A percentile compares a stretch with the other conserved stretches of the same genome.
These are phyloP conservation scores for Takifugu flavidus DNA, from an alignment of 2,113 vertebrate genomes.

Conservation along the genomic window DNA sequence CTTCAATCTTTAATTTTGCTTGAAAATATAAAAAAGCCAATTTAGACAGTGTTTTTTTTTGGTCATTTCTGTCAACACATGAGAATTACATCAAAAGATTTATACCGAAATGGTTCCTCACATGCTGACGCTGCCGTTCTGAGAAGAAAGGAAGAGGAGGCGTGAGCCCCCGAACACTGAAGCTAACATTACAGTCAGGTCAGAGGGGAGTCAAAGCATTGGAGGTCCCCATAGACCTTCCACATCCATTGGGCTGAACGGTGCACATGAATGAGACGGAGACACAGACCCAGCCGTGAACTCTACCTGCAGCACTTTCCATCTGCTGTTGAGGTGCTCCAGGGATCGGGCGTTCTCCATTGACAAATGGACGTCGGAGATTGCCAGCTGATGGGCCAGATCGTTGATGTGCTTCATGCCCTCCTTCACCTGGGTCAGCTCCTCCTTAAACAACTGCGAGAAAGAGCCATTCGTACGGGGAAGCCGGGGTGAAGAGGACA, in stretches of 20 bases:
- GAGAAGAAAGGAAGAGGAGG: too few relatives aligned
- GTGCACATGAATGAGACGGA: background rate
- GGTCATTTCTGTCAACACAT: too few relatives aligned
- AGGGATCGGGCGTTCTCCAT: constrained; percentile 89
- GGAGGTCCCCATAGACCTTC: constrained; percentile 2
- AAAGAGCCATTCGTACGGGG: background rate
- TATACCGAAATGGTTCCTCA: too few relatives aligned
- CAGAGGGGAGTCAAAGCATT: background rate
- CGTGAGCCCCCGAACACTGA: too few relatives aligned
- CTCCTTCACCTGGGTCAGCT: constrained; percentile 89
- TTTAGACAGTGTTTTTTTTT: too few relatives aligned
- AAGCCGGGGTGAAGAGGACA: background rate
- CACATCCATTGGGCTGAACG: background rate
- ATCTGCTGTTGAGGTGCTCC: constrained; percentile 92
- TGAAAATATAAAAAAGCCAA: background rate
- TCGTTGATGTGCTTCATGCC: constrained; percentile 93
- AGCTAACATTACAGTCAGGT: too few relatives aligned
- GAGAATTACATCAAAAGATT: too few relatives aligned
- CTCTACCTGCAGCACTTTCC: constrained; percentile 94
- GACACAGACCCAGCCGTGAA: constrained; percentile 16
- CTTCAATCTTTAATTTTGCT: background rate
- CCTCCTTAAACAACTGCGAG: constrained; percentile 90
- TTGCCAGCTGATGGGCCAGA: constrained; percentile 92
- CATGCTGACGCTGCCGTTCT: too few relatives aligned
- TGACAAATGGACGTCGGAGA: constrained; percentile 94